A percentile compares a stretch with the other conserved stretches of the same genome.
phyloP scores from a whole-genome alignment of 2,888 invertebrate genomes.

The Gari tellinella region DNA sequence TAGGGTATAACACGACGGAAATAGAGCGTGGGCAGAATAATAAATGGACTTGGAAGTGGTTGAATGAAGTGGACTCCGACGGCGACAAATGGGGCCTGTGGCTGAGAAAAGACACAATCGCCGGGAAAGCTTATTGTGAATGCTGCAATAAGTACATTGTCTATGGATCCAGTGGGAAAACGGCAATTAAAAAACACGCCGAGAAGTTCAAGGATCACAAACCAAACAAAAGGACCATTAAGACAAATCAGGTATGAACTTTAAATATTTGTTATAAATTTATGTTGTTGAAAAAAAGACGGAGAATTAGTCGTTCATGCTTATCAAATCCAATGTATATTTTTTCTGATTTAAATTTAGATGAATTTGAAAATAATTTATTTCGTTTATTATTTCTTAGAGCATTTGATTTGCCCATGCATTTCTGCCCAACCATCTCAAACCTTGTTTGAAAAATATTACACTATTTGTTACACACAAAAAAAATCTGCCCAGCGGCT shows the following conservation, averaged over 20 bases:
- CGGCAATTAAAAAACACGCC: constrained; percentile 20
- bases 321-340: no score
- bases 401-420: no score
- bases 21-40: constrained; percentile 20
- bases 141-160: constrained; percentile 25
- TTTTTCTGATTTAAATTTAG: no score
- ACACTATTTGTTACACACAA: no score
- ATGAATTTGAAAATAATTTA: no score
- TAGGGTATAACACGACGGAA: constrained; percentile 9
- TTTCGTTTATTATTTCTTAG: no score
- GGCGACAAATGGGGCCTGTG: constrained; percentile 13
- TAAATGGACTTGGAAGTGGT: constrained; percentile 44
- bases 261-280: no score
- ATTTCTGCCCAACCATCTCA: no score
- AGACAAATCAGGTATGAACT: constrained; percentile 18
- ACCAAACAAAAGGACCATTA: constrained; percentile 4
- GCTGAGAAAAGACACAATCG: constrained; percentile 20
- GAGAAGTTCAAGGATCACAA: constrained; percentile 11
- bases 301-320: no score
- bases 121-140: constrained; percentile 23
- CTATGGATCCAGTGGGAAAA: constrained; percentile 34
- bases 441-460: no score
- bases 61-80: constrained; percentile 6
- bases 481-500: no score
- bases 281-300: no score